phyloP scores from a whole-genome alignment of 2,888 invertebrate genomes.

The Acleris literana region DNA sequence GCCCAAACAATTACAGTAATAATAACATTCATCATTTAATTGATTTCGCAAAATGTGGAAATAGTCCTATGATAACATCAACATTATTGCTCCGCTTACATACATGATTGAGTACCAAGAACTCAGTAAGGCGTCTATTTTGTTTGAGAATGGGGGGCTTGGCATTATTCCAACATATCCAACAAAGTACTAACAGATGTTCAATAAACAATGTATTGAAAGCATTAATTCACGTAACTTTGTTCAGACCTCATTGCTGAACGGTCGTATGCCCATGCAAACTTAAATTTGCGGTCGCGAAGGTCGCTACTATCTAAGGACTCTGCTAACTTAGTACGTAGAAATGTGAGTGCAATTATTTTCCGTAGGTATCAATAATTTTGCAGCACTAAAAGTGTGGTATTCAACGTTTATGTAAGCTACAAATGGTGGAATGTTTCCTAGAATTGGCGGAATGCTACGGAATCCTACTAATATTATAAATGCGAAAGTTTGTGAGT shows the following conservation, averaged over 20 bases:
- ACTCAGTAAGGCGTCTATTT: background rate
- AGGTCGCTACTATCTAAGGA: background rate
- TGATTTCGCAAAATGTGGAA: too few relatives aligned
- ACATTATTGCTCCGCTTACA: too few relatives aligned
- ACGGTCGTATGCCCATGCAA: constrained; percentile 6
- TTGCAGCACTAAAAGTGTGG: constrained; percentile 11
- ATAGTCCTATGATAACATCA: too few relatives aligned
- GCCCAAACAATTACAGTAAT: too few relatives aligned
- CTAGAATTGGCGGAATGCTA: constrained; percentile 6
- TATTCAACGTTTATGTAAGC: constrained; percentile 15
- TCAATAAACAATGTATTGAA: constrained; percentile 21
- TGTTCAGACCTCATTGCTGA: constrained; percentile 4
- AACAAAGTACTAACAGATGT: constrained; percentile 19
- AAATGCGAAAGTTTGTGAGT: too few relatives aligned
- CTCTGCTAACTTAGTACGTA: background rate
- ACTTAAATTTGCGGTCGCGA: constrained; percentile 1
- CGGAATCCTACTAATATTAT: too few relatives aligned
- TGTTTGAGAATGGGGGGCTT: background rate
- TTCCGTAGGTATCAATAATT: background rate
- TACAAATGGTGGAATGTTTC: constrained; percentile 20
- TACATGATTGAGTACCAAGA: too few relatives aligned
- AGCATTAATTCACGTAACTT: constrained; percentile 14
- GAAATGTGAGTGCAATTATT: constrained; percentile 11
- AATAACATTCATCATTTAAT: too few relatives aligned
- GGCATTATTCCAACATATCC: background rate